Evolutionary conservation across 1,140 invertebrate species (phyloP).

Genomic region (Neodiprion fabricii): DNA sequence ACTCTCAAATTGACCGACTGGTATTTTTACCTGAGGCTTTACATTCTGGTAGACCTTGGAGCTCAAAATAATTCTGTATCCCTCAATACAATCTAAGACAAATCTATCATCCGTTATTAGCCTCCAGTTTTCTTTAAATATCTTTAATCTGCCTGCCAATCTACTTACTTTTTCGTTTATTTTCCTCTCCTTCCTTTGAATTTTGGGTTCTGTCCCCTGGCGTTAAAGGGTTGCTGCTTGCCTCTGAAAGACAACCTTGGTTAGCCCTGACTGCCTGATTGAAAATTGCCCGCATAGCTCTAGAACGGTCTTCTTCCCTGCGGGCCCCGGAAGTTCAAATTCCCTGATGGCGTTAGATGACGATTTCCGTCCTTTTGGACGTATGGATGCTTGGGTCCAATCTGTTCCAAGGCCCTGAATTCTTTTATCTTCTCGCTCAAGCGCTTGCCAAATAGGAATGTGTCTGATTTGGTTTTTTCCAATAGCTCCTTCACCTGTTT

Average conservation of each 20-base stretch:
- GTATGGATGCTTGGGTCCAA: slow-evolving; percentile 17
- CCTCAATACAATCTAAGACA: slow-evolving; percentile 25
- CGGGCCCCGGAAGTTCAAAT: slow-evolving; percentile 26
- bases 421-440: slow-evolving; percentile 32
- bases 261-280: slow-evolving; percentile 6
- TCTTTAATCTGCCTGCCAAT: slow-evolving; percentile 29
- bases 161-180: slow-evolving; percentile 23
- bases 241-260: slow-evolving; percentile 15
- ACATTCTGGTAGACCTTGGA: slow-evolving; percentile 7
- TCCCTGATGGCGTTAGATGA: slow-evolving; percentile 7
- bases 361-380: background rate
- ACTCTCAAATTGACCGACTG: slow-evolving; percentile 1
- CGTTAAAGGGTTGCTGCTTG: slow-evolving; percentile 20
- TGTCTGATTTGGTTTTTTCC: slow-evolving; percentile 14
- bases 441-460: slow-evolving; percentile 25
- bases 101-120: slow-evolving; percentile 27
- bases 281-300: slow-evolving; percentile 13
- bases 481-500: background rate
- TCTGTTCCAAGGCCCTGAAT: slow-evolving; percentile 24
- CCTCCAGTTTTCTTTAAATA: slow-evolving; percentile 28
- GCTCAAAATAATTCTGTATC: slow-evolving; percentile 29
- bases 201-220: slow-evolving; percentile 14
- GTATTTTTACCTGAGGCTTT: slow-evolving; percentile 13
- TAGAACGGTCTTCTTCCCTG: background rate
- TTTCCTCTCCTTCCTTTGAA: slow-evolving; percentile 14